Conservation (phyloP, 2,888 invertebrate genomes). For the Helobdella robusta region DNA sequence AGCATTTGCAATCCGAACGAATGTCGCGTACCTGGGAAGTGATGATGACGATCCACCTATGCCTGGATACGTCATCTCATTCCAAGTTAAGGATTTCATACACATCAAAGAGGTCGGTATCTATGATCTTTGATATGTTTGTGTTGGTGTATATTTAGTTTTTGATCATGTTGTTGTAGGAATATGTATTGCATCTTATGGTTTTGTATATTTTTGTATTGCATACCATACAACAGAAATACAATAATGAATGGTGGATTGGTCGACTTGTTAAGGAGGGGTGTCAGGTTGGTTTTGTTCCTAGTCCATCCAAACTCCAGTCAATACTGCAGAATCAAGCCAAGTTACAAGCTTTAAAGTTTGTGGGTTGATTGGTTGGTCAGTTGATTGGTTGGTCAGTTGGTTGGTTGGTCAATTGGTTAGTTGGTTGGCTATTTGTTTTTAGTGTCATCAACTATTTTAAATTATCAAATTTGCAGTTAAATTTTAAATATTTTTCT, state of each 20-base stretch:
- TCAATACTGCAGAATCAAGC: constrained; percentile 61
- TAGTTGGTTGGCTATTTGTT: too few species aligned
- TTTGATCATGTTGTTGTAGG: background rate
- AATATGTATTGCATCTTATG: background rate
- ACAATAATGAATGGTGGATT: constrained; percentile 99
- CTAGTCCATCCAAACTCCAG: constrained; percentile 96
- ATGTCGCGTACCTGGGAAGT: constrained; percentile 93
- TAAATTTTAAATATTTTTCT: too few species aligned
- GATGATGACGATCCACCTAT: constrained; percentile 97
- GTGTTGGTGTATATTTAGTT: background rate
- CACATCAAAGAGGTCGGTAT: constrained; percentile 78
- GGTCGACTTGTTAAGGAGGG: constrained; percentile 96
- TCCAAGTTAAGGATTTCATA: constrained; percentile 91
- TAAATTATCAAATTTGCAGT: too few species aligned
- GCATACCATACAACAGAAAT: too few species aligned
- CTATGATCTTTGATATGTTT: background rate
- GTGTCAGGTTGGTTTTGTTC: constrained; percentile 97
- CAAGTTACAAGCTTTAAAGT: background rate
- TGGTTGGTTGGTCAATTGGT: too few species aligned
- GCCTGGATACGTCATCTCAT: constrained; percentile 94
- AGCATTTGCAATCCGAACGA: constrained; percentile 97
- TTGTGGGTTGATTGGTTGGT: too few species aligned
- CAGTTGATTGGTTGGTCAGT: too few species aligned
- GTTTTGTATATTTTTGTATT: background rate
- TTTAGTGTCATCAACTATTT: too few species aligned